Percentiles rank a stretch among this genome's conserved stretches.
These are phyloP conservation scores for Podarcis siculus DNA, from an alignment of 2,797 vertebrate genomes.

Conservation along the genomic window DNA sequence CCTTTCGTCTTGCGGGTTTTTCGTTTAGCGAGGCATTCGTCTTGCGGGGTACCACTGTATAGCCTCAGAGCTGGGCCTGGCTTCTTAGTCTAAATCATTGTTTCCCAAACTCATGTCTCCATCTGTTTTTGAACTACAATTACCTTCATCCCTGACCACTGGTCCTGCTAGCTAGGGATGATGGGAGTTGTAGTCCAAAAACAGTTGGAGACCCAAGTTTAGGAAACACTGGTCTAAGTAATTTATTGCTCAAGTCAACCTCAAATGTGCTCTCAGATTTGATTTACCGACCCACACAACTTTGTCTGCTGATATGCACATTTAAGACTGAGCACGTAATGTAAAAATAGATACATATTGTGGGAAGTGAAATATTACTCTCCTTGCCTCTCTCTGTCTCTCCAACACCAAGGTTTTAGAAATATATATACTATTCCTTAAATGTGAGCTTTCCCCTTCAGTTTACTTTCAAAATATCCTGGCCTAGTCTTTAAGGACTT, in stretches of 20 bases:
- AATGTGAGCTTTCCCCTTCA: constrained; percentile 41
- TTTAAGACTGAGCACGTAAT: not conserved
- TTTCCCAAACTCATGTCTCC: too few relatives aligned
- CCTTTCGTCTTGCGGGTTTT: too few relatives aligned
- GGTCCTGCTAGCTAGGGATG: too few relatives aligned
- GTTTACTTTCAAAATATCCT: not conserved
- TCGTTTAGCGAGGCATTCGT: too few relatives aligned
- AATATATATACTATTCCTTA: constrained; percentile 34
- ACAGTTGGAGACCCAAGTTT: too few relatives aligned
- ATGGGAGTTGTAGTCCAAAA: too few relatives aligned
- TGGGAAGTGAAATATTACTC: not conserved
- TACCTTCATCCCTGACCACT: too few relatives aligned
- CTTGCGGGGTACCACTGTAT: too few relatives aligned
- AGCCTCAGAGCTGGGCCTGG: too few relatives aligned
- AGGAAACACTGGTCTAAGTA: not conserved
- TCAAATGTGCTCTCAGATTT: not conserved
- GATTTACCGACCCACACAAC: not conserved
- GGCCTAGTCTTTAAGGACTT: constrained; percentile 34
- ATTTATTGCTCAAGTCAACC: not conserved
- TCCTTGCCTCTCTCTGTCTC: too few relatives aligned
- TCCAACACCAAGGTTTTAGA: not conserved
- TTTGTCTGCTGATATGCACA: not conserved
- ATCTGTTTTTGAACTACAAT: too few relatives aligned
- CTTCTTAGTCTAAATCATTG: not conserved
- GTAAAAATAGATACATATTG: not conserved